These are phyloP conservation scores for Pogonocherus hispidulus DNA, from an alignment of 2,888 invertebrate genomes.

Conservation along the genomic window DNA sequence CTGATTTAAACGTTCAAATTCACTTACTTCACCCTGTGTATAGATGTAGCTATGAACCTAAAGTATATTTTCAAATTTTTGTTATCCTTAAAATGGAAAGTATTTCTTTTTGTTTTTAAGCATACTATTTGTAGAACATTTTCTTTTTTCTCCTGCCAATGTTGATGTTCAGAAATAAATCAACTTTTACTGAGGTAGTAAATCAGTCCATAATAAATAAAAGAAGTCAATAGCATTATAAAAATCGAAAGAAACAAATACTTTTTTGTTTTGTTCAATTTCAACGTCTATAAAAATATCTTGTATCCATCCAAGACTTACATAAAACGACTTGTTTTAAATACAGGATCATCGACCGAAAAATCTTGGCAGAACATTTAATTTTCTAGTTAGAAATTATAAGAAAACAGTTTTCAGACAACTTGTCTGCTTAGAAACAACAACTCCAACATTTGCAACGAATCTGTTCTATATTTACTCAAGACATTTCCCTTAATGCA, in stretches of 20 bases:
- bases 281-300: constrained; percentile 2
- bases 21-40: too few species aligned
- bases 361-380: constrained; percentile 35
- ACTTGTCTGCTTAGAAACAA: constrained; percentile 17
- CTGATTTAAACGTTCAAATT: too few species aligned
- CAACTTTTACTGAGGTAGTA: not conserved
- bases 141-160: too few species aligned
- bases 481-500: not conserved
- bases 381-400: constrained; percentile 17
- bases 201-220: not conserved
- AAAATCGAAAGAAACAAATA: too few species aligned
- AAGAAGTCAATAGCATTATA: not conserved
- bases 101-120: too few species aligned
- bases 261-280: not conserved
- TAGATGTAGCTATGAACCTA: too few species aligned
- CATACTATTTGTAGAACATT: too few species aligned
- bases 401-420: constrained; percentile 31
- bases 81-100: too few species aligned
- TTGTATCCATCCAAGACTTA: constrained; percentile 5
- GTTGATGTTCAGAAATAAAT: not conserved
- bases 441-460: constrained; percentile 17
- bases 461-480: constrained; percentile 20
- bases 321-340: constrained; percentile 20
- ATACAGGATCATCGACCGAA: constrained; percentile 42
- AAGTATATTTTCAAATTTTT: too few species aligned